Evolutionary conservation across 1,140 invertebrate species (phyloP).

Genomic region (Ostrea edulis): DNA sequence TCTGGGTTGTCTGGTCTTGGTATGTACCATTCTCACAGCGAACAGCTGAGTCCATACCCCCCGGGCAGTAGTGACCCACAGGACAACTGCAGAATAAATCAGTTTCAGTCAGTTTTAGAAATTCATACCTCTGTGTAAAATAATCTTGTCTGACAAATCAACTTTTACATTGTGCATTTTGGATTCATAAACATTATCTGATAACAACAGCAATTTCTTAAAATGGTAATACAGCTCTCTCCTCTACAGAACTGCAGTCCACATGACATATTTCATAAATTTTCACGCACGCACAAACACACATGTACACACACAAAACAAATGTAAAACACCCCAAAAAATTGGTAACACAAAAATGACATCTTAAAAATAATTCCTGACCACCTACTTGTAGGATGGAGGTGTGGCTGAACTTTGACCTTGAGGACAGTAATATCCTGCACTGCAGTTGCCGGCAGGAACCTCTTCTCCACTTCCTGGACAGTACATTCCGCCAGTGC

Average conservation of each 20-base stretch:
- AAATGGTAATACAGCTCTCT: too few relatives aligned
- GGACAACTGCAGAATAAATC: constrained; percentile 68
- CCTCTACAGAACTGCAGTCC: too few relatives aligned
- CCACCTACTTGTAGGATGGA: constrained; percentile 69
- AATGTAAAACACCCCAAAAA: too few relatives aligned
- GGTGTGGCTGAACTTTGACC: constrained; percentile 74
- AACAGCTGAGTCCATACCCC: constrained; percentile 63
- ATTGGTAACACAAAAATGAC: too few relatives aligned
- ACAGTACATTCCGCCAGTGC: constrained; percentile 72
- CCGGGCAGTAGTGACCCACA: constrained; percentile 73
- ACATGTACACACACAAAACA: too few relatives aligned
- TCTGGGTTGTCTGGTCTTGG: constrained; percentile 71
- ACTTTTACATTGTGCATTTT: too few relatives aligned
- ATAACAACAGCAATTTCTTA: neutral
- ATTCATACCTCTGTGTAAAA: too few relatives aligned
- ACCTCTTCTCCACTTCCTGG: constrained; percentile 63
- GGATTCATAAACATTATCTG: neutral
- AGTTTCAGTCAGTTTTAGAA: neutral
- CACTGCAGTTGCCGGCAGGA: constrained; percentile 70
- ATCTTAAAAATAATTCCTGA: too few relatives aligned
- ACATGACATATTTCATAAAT: too few relatives aligned
- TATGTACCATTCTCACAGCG: constrained; percentile 75
- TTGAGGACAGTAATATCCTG: constrained; percentile 75
- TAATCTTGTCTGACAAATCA: too few relatives aligned
- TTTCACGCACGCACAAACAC: neutral